Percentiles rank a stretch among this genome's conserved stretches.
Evolutionary conservation across 2,113 vertebrate genomes (phyloP).

Genomic region (Danio rerio): DNA sequence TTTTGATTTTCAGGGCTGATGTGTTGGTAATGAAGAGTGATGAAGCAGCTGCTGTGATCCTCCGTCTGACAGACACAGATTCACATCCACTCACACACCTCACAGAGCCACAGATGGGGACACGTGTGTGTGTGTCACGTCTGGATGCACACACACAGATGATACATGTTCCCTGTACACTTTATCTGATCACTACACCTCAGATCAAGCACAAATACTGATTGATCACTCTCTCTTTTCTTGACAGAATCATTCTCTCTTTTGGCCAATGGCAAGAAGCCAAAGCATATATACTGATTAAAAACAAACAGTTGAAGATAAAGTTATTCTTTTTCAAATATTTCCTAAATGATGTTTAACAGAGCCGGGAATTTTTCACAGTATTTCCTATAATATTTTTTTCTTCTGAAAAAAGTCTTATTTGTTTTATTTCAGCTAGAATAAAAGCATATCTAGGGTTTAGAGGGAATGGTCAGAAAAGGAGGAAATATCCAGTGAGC

Average conservation of each 20-base stretch:
- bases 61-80: constrained; percentile 48
- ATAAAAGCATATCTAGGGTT: too few relatives aligned
- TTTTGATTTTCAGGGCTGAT: constrained; percentile 57
- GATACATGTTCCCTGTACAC: constrained; percentile 40
- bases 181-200: not conserved
- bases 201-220: constrained; percentile 35
- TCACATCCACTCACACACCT: constrained; percentile 36
- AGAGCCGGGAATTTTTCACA: too few relatives aligned
- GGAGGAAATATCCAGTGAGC: too few relatives aligned
- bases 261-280: too few relatives aligned
- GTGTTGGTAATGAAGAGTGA: constrained; percentile 61
- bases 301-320: too few relatives aligned
- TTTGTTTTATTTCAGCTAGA: too few relatives aligned
- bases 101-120: constrained; percentile 60
- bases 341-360: too few relatives aligned
- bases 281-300: too few relatives aligned
- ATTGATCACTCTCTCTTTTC: constrained; percentile 37
- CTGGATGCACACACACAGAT: constrained; percentile 42
- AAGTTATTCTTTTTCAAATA: too few relatives aligned
- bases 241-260: not conserved
- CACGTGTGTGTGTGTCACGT: constrained; percentile 61
- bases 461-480: too few relatives aligned
- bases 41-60: constrained; percentile 46
- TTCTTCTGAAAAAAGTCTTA: too few relatives aligned
- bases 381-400: too few relatives aligned